These are phyloP conservation scores for Metellina segmentata DNA, from an alignment of 2,888 invertebrate species.

Conservation along the genomic window DNA sequence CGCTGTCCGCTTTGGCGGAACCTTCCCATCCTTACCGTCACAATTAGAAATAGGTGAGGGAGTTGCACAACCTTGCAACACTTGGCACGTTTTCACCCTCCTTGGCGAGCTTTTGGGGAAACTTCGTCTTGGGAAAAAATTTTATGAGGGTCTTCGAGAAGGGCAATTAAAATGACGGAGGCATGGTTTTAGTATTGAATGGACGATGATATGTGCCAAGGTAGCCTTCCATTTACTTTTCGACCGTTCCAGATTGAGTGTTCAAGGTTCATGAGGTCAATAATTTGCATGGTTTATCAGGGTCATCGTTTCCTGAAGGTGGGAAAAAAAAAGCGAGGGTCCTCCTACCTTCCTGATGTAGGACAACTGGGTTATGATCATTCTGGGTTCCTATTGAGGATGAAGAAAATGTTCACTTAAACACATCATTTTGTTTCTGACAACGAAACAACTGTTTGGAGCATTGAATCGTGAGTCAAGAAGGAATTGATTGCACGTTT, in stretches of 20 bases:
- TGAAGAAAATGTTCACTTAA: neutral
- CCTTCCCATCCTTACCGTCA: constrained; percentile 17
- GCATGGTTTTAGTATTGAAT: constrained; percentile 21
- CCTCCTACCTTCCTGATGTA: constrained; percentile 32
- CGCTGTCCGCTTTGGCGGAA: constrained; percentile 59
- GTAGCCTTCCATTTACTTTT: constrained; percentile 27
- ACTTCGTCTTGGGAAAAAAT: constrained; percentile 1
- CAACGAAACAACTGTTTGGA: neutral
- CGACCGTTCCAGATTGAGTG: constrained; percentile 43
- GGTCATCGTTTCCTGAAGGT: constrained; percentile 40
- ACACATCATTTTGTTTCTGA: neutral
- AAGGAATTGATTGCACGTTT: neutral
- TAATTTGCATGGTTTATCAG: constrained; percentile 46
- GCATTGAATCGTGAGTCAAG: neutral
- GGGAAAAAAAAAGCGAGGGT: constrained; percentile 31
- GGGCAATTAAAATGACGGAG: constrained; percentile 43
- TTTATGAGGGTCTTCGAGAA: neutral
- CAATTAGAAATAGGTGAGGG: constrained; percentile 59
- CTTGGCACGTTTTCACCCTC: constrained; percentile 17
- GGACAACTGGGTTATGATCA: constrained; percentile 7
- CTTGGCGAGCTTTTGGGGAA: constrained; percentile 30
- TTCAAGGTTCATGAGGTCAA: constrained; percentile 59
- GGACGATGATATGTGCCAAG: constrained; percentile 63
- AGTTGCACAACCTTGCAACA: constrained; percentile 32
- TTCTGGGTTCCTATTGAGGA: neutral